Base-by-base conservation (phyloP, 2,797 vertebrate species). In the Discoglossus pictus region DNA sequence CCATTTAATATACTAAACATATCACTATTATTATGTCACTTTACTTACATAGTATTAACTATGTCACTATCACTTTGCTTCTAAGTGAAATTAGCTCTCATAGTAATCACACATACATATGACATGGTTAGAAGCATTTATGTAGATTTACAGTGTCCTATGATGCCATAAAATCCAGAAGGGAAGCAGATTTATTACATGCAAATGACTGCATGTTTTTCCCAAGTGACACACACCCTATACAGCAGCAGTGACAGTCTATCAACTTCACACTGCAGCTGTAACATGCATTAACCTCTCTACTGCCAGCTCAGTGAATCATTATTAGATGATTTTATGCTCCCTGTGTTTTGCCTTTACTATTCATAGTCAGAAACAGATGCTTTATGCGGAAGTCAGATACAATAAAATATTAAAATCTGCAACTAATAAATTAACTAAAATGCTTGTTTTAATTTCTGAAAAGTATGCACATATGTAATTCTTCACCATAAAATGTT, bases 241-340 rank as follows among this genome's bases (percentile, higher is more conserved):
- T 71, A 43, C 43, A 71, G 60, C 68, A 71, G 68, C 68, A 63
- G 68, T 43, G 60, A 43, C 53, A 51, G 53, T 71, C 46, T 52
- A 64, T 71, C 68, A 65, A 51, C 40, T 21, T 39, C 36, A 64
- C 36, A 51, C 44, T 43, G 53, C 60, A 63, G 53, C 60, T 58
- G 68, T 59, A 53, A 58, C 53, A 64, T 24, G 25, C 17, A 63
- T 71, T 71, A 71, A 71, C 61, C 63, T 38, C 55, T 58, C 21
- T 38, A 51, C 38, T 64, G 44, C 44, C 27, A 50, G 36, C 27
- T n/a, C n/a, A n/a, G n/a, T n/a, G n/a, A n/a, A n/a, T n/a, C n/a
- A n/a, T n/a, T n/a, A n/a, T n/a, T n/a, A n/a, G n/a, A n/a, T n/a
- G n/a, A n/a, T n/a, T n/a, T n/a, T n/a, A n/a, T n/a, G n/a, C n/a